Evolutionary conservation across 1,140 invertebrate species (phyloP).

Genomic region (Drosophila persimilis): DNA sequence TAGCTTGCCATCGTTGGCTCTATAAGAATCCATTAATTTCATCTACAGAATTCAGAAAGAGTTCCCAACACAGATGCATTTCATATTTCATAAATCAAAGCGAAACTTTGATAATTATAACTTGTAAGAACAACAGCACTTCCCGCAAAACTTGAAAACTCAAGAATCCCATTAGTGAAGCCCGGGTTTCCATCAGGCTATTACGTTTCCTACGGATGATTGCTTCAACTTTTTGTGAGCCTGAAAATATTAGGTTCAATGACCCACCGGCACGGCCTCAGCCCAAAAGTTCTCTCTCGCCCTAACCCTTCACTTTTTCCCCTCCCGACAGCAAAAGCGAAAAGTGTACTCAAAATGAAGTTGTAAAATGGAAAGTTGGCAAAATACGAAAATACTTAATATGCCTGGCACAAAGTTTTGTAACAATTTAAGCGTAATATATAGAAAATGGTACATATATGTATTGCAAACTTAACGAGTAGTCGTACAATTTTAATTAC

Average conservation of each 20-base stretch:
- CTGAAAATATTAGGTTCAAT: slow-evolving; percentile 44
- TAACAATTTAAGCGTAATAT: slow-evolving; percentile 13
- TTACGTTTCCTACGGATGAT: slow-evolving; percentile 17
- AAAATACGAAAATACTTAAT: slow-evolving; percentile 36
- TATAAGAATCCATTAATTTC: too few species aligned
- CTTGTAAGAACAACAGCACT: too few species aligned
- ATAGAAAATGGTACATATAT: too few species aligned
- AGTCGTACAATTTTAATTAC: slow-evolving; percentile 17
- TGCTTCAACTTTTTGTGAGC: slow-evolving; percentile 25
- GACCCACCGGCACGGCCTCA: slow-evolving; percentile 16
- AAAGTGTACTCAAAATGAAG: slow-evolving; percentile 7
- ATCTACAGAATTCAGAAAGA: too few species aligned
- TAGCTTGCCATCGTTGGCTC: too few species aligned
- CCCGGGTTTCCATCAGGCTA: not conserved
- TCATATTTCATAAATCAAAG: too few species aligned
- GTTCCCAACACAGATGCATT: too few species aligned
- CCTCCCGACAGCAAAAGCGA: too few species aligned
- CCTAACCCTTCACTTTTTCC: slow-evolving; percentile 17
- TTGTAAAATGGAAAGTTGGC: slow-evolving; percentile 45
- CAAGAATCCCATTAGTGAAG: slow-evolving; percentile 30
- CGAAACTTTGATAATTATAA: too few species aligned
- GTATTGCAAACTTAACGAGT: too few species aligned
- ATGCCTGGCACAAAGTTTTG: slow-evolving; percentile 32
- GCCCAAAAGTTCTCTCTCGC: slow-evolving; percentile 13
- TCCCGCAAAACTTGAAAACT: not conserved